Percentiles rank a stretch among this genome's conserved stretches.
Evolutionary conservation across 2,113 vertebrate genomes (phyloP).

Genomic region (Pangasianodon gigas): DNA sequence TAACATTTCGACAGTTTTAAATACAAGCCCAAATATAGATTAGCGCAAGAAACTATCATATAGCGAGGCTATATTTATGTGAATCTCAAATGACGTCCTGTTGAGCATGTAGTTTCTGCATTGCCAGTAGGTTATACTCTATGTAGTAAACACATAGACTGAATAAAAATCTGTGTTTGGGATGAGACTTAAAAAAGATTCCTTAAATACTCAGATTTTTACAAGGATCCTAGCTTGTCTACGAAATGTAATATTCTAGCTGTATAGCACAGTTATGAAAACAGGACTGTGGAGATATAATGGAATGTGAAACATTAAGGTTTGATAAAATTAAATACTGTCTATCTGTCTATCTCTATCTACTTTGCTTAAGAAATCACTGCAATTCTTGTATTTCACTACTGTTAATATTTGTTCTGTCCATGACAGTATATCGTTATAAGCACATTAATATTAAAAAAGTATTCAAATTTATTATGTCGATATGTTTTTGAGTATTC

Average conservation of each 20-base stretch:
- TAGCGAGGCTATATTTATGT: neutral
- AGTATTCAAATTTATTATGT: neutral
- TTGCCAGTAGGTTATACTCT: too few species aligned
- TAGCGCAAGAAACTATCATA: neutral
- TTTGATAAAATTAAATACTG: neutral
- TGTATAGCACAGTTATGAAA: neutral
- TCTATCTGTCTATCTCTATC: neutral
- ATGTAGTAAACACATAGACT: neutral
- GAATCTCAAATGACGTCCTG: neutral
- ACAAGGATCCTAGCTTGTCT: neutral
- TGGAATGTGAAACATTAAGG: neutral
- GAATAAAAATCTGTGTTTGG: neutral
- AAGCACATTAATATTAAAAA: neutral
- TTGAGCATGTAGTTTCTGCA: neutral
- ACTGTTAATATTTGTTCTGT: neutral
- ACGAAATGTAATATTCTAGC: neutral
- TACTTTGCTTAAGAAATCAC: neutral
- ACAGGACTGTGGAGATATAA: neutral
- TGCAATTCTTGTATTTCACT: neutral
- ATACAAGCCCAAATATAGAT: neutral
- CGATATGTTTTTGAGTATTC: neutral
- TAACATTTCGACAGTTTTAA: neutral
- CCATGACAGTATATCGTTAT: too few species aligned
- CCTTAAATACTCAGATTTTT: neutral
- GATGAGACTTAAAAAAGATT: neutral